Conservation (phyloP, 2,113 vertebrate species). For the Podarcis cretensis region DNA sequence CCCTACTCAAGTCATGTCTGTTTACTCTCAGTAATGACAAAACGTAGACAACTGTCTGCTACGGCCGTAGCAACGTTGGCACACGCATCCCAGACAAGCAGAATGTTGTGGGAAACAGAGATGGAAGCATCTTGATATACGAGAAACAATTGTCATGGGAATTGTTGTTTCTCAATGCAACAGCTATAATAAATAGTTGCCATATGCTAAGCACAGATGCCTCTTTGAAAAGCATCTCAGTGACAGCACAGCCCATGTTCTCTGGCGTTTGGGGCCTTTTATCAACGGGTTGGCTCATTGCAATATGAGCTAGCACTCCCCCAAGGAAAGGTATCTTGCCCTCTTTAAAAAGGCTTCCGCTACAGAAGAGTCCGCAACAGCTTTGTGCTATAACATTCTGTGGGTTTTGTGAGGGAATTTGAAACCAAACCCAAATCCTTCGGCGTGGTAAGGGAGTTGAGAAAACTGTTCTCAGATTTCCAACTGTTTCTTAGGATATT, state of each 20-base stretch:
- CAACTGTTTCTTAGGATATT: background rate
- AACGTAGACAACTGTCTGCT: slow-evolving; percentile 75
- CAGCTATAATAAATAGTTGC: slow-evolving; percentile 82
- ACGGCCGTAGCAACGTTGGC: slow-evolving; percentile 71
- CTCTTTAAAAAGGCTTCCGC: background rate
- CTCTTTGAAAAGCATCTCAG: slow-evolving; percentile 75
- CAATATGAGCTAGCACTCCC: slow-evolving; percentile 55
- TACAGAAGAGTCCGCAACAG: slow-evolving; percentile 9
- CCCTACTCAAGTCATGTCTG: slow-evolving; percentile 77
- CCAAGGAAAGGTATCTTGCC: slow-evolving; percentile 51
- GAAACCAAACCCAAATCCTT: background rate
- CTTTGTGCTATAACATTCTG: slow-evolving; percentile 31
- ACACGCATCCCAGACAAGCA: slow-evolving; percentile 74
- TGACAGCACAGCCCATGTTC: slow-evolving; percentile 70
- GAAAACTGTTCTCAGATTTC: background rate
- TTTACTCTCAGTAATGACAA: slow-evolving; percentile 78
- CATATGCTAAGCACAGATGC: slow-evolving; percentile 83
- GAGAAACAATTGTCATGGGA: slow-evolving; percentile 80
- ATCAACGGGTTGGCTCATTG: slow-evolving; percentile 54
- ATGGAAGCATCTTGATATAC: slow-evolving; percentile 76
- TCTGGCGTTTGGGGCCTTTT: slow-evolving; percentile 65
- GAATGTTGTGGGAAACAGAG: slow-evolving; percentile 79
- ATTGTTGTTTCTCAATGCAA: slow-evolving; percentile 79
- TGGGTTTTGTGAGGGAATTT: slow-evolving; percentile 34
- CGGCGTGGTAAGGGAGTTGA: background rate